Base-by-base conservation (phyloP, 2,888 invertebrate species). In the Cyclophora punctaria region DNA sequence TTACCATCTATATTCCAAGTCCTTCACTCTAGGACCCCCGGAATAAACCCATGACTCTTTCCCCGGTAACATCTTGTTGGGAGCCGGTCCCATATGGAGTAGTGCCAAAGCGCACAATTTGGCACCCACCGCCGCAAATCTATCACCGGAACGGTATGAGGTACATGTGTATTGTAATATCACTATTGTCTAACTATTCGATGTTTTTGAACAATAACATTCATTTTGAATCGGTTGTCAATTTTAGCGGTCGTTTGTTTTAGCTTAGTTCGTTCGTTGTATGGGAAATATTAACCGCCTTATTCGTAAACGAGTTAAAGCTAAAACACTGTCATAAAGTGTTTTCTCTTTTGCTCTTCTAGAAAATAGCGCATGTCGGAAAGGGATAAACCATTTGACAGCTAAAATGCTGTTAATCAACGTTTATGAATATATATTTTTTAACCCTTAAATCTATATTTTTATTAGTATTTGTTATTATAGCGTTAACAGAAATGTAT, bases 21-120 rank as follows among this genome's bases (percentile, higher is more conserved):
- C 20, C 20, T 20, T 20, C 20, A 20, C 20, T 20, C 20, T 20
- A 20, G 20, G 20, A 37, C 37, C 37, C 37, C 7, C n/a, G 41
- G 41, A 46, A 51, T 48, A 50, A 55, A 48, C 54, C 50, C 41
- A 50, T 52, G 50, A 44, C 46, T 51, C 43, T 50, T 7, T 48
- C 45, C 52, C 34, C 47, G 50, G 52, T 44, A 50, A 51, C 51
- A 51, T 53, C 50, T 53, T 48, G 50, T 44, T 44, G 44, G 34
- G 33, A 44, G 33, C 34, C 33, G 54, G 57, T 55, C 59, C 54
- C 55, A 55, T 60, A 60, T 71, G 69, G 72, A 65, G 44, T 35
- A 40, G 45, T 64, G 71, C 71, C 71, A 72, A 71, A 64, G 63
- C 57, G 59, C 46, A 47, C 56, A 50, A 67, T 69, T 72, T 72